Evolutionary conservation across 30 jellyfish, hydroid and myxozoan genomes (phyloP), one percentile per base, ranked within the genome.

Genomic region (Hydra vulgaris): DNA sequence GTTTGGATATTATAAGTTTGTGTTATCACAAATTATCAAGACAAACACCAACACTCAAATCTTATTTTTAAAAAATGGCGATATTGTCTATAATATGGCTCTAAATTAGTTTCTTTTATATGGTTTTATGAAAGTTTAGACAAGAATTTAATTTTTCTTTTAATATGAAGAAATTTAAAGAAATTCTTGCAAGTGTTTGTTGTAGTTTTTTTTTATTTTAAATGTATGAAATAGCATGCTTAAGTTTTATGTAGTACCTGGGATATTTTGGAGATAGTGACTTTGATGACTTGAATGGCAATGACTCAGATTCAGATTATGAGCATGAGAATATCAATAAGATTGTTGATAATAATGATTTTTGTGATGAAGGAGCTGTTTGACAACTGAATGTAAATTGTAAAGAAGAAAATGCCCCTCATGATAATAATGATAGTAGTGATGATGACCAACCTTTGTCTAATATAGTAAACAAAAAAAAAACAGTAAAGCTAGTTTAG

Each of bases 181-280:
- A 56, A 56, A n/a, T 56, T 56, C n/a, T 56, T 56, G n/a, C 18
- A 17, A 56, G 71, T 56, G 71, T 56, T 56, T 56, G 71, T 56
- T 56, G n/a, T 56, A 56, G n/a, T n/a, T 56, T 15, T 56, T 56
- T 56, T 15, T 56, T 17, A 15, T 56, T 56, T 56, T 17, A 56
- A 56, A 56, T 56, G 71, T 17, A 56, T 56, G n/a, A 56, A 56
- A 56, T 56, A 56, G n/a, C n/a, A 15, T 56, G 71, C n/a, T 56
- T 56, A 17, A 17, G n/a, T 56, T 56, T 17, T 56, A 15, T 56
- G 71, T 56, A n/a, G 18, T 56, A 56, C n/a, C 18, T 56, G 71
- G 17, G n/a, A 17, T 15, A 56, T 22, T n/a, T 22, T 74, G 82
- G 73, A 27, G 71, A 74, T 15, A 74, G 82, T 74, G 82, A 74